phyloP scores from a whole-genome alignment of 2,888 invertebrate species.

The Phortica magna region DNA sequence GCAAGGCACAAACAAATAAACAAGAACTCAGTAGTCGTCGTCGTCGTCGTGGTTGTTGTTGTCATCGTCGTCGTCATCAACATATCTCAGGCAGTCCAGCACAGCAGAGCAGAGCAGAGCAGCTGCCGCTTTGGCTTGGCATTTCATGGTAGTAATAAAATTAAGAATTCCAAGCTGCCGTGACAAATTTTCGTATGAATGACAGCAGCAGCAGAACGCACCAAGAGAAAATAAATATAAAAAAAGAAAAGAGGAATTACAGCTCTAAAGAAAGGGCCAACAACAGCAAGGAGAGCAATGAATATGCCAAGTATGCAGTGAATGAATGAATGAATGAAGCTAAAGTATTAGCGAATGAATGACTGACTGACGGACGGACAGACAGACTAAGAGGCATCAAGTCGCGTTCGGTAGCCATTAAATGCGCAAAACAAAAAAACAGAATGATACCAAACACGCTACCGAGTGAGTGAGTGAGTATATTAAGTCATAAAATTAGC shows the following conservation, averaged over 20 bases:
- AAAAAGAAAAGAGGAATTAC: conserved; percentile 29
- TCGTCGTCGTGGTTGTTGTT: neutral
- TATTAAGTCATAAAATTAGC: conserved; percentile 74
- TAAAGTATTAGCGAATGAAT: conserved; percentile 52
- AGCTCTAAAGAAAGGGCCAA: conserved; percentile 24
- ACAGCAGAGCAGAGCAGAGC: neutral
- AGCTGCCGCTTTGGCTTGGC: conserved; percentile 24
- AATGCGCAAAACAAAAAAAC: conserved; percentile 14
- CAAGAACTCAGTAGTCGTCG: neutral
- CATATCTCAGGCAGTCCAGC: neutral
- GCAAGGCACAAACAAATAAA: neutral
- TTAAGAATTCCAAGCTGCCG: conserved; percentile 75
- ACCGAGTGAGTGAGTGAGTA: conserved; percentile 46
- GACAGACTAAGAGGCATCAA: too few species aligned
- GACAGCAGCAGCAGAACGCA: conserved; percentile 40
- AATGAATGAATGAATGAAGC: conserved; percentile 52
- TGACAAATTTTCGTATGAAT: conserved; percentile 66
- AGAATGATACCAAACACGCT: conserved; percentile 6
- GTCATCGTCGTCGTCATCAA: neutral
- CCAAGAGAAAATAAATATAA: conserved; percentile 29
- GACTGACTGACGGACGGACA: conserved; percentile 31
- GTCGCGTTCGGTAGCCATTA: neutral
- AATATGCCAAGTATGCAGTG: conserved; percentile 22
- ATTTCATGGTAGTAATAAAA: conserved; percentile 65
- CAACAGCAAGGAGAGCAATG: conserved; percentile 27